These are phyloP conservation scores for Rhagoletis zephyria DNA, from an alignment of 1,140 invertebrate genomes.

Conservation along the genomic window DNA sequence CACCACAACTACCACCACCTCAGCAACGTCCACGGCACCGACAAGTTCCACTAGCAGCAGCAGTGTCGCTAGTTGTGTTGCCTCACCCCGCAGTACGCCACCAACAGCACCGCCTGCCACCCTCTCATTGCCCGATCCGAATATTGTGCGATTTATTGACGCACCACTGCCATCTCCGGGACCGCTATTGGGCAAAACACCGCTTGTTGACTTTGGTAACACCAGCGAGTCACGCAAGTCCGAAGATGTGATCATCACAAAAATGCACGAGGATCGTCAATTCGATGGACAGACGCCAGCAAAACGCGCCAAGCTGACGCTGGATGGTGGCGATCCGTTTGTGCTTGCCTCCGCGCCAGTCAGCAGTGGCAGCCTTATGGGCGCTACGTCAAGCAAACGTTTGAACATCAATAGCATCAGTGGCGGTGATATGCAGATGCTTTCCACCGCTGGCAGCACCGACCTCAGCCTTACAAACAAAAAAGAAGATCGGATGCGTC, in stretches of 20 bases:
- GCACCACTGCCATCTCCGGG: constrained; percentile 83
- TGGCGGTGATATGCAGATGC: constrained; percentile 57
- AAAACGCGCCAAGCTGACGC: not conserved
- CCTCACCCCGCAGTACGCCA: constrained; percentile 43
- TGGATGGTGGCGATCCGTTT: not conserved
- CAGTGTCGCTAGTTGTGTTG: constrained; percentile 28
- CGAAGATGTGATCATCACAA: constrained; percentile 68
- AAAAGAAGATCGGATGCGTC: constrained; percentile 67
- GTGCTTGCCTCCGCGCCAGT: not conserved
- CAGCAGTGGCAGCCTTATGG: not conserved
- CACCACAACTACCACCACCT: constrained; percentile 57
- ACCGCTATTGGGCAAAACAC: constrained; percentile 84
- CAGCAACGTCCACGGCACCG: constrained; percentile 55
- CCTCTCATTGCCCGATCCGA: not conserved
- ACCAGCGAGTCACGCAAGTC: constrained; percentile 61
- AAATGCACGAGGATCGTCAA: constrained; percentile 70
- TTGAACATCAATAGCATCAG: constrained; percentile 50
- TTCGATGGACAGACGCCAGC: constrained; percentile 52
- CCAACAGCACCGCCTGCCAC: not conserved
- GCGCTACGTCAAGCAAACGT: not conserved
- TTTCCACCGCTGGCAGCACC: constrained; percentile 27
- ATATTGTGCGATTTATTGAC: constrained; percentile 69
- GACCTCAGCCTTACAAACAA: constrained; percentile 43
- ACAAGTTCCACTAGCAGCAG: constrained; percentile 35
- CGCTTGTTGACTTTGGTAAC: constrained; percentile 78